Conservation (phyloP, 2,888 invertebrate genomes). For the Acrocera orbiculus region DNA sequence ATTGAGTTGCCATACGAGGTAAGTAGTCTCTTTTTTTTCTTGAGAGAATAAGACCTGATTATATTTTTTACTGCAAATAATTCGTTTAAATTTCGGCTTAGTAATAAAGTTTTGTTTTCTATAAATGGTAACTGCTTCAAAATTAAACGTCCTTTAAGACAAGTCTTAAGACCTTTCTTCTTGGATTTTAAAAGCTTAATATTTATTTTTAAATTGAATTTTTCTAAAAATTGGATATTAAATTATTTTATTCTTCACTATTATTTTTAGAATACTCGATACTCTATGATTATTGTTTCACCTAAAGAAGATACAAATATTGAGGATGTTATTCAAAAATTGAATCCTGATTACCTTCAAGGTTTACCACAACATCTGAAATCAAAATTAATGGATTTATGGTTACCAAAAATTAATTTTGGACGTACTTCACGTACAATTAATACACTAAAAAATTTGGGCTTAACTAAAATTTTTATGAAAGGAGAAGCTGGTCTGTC, state of each 20-base stretch:
- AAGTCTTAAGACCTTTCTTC: neutral
- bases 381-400: conserved; percentile 15
- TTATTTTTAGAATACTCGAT: conserved; percentile 38
- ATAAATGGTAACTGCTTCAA: no score
- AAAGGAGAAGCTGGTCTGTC: conserved; percentile 39
- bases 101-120: no score
- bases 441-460: conserved; percentile 37
- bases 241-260: neutral
- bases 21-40: no score
- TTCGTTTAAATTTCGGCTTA: no score
- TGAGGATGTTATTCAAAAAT: conserved; percentile 1
- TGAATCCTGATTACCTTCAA: neutral
- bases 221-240: neutral
- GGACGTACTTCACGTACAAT: conserved; percentile 47
- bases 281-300: conserved; percentile 38
- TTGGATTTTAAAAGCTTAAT: neutral
- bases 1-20: conserved; percentile 61
- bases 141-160: no score
- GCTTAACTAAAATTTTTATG: conserved; percentile 41
- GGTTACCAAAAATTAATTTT: conserved; percentile 42
- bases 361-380: conserved; percentile 6
- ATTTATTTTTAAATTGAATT: conserved; percentile 3
- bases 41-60: no score
- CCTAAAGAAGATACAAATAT: conserved; percentile 39
- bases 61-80: no score